phyloP scores from a whole-genome alignment of 1,140 invertebrate genomes.

The Colletes gigas region DNA sequence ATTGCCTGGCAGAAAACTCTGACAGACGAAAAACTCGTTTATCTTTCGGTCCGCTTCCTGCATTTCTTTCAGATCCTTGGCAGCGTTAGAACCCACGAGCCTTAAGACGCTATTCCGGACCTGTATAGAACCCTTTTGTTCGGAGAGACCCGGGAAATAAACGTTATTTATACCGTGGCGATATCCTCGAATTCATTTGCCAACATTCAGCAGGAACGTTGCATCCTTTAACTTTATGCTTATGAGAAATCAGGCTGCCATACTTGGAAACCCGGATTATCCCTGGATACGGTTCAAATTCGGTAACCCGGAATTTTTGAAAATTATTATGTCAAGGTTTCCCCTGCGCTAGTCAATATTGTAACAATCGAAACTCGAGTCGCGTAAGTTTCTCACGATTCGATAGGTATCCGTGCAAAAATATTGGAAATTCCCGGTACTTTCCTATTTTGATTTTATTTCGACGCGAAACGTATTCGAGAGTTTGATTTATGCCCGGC shows the following conservation, averaged over 20 bases:
- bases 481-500: not conserved
- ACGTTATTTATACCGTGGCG: not conserved
- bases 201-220: not conserved
- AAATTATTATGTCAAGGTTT: too few relatives aligned
- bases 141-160: not conserved
- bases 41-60: slow-evolving; percentile 32
- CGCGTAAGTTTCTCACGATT: too few relatives aligned
- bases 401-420: not conserved
- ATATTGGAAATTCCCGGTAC: not conserved
- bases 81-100: not conserved
- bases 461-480: not conserved
- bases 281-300: too few relatives aligned
- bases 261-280: not conserved
- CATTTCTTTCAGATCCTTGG: slow-evolving; percentile 20
- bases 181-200: not conserved
- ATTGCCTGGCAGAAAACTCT: slow-evolving; percentile 43
- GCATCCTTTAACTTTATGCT: not conserved
- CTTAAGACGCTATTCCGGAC: not conserved
- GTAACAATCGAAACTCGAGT: too few relatives aligned
- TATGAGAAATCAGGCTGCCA: not conserved
- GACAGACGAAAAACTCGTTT: slow-evolving; percentile 51
- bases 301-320: too few relatives aligned
- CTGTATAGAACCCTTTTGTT: slow-evolving; percentile 10
- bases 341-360: too few relatives aligned
- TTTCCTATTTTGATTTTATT: not conserved